Conservation (phyloP, 2,888 invertebrate species). For the Biston stratarius region DNA sequence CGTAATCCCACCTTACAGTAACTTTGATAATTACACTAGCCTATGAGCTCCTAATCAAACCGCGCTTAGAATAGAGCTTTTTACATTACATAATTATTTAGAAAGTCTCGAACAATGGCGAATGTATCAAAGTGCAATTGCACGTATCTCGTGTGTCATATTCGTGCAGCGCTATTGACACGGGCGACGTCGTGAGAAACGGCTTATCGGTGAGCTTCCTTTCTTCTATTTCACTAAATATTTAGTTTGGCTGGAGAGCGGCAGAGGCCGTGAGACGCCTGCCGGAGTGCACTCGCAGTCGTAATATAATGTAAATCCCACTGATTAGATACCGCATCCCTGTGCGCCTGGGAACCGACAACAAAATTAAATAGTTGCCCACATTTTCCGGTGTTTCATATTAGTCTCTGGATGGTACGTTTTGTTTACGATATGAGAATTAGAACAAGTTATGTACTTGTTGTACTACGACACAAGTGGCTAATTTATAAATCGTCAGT, state of each 20-base stretch:
- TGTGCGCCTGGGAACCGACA: conserved; percentile 72
- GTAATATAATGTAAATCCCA: conserved; percentile 75
- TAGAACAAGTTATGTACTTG: no score
- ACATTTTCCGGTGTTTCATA: conserved; percentile 58
- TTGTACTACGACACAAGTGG: no score
- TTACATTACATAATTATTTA: conserved; percentile 15
- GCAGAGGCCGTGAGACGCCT: conserved; percentile 57
- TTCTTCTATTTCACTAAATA: conserved; percentile 78
- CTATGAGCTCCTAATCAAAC: conserved; percentile 2
- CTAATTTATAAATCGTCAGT: no score
- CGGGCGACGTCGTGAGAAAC: conserved; percentile 61
- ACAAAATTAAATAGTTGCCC: conserved; percentile 65
- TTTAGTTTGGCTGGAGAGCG: conserved; percentile 77
- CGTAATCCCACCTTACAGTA: conserved; percentile 29
- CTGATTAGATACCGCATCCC: conserved; percentile 79
- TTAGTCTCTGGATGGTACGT: background rate
- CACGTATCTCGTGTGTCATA: conserved; percentile 15
- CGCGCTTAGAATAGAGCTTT: conserved; percentile 9
- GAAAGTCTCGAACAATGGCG: conserved; percentile 19
- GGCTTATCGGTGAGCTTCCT: conserved; percentile 75
- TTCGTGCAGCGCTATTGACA: conserved; percentile 26
- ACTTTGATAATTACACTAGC: conserved; percentile 10
- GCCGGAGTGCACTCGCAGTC: conserved; percentile 68
- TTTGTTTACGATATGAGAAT: conserved; percentile 24
- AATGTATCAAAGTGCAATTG: conserved; percentile 20